Evolutionary conservation across 53 echinoderm and acorn worm species (phyloP), one percentile per base, ranked within the genome.

Genomic region (Antedon mediterranea): DNA sequence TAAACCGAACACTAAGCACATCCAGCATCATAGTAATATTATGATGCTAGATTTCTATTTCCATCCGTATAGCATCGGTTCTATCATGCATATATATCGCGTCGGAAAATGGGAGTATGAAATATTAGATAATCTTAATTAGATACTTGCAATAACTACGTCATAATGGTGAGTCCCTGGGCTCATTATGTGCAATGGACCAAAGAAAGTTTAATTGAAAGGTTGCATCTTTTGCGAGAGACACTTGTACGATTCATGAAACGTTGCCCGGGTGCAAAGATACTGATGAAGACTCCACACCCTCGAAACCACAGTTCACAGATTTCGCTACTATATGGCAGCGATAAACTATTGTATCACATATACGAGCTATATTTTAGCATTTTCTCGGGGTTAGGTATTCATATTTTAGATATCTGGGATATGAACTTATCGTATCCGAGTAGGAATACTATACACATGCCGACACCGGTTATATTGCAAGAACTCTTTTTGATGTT

Each of bases 401-500:
- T 79, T 30, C 28, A 70, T 33, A 71, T 71, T 32, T 30, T 79
- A 31, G 79, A 79, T 29, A 72, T 79, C 0, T 79, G 71, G 31
- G 79, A 79, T 32, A 31, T 79, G 79, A 34, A 71, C 31, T 31
- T 44, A n/a, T 30, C 71, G 30, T 71, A 28, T 32, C 30, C 31
- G 3, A 31, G 30, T 31, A 28, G 7, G 9, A 71, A 79, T 33
- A 3, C 0, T 0, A 31, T 29, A 31, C 30, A 71, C 8, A 9
- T 31, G 18, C 32, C 79, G 13, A 43, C 34, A 13, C 14, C 32
- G 4, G 32, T 79, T 28, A 43, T 72, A 3, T 71, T 79, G 28
- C 71, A 79, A 79, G 71, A 79, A 30, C 43, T 79, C 11, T 8
- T 71, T 0, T 71, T 79, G 33, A 71, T 79, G 31, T 70, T 79